Evolutionary conservation across 2,888 invertebrate species (phyloP), one percentile per base, ranked within the genome.

Genomic region (Malthinus flaveolus): DNA sequence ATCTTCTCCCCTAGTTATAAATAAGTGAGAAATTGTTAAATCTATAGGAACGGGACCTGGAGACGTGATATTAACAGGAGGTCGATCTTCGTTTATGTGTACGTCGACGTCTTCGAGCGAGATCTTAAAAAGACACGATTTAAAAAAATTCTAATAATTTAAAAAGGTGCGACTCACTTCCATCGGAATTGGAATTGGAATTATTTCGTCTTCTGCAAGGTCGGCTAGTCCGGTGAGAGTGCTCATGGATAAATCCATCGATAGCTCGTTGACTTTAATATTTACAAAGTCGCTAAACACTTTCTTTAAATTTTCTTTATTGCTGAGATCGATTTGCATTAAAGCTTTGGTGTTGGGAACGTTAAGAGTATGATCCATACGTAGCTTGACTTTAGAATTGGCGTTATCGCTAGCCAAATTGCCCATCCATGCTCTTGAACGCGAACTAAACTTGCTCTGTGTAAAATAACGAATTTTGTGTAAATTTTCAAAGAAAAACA

Each of bases 121-220:
- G 8, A 91, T 82, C 91, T 92, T 77, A 7, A 79, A 68, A 61
- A 56, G 15, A 51, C 33, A 46, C 45, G 56, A 50, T 46, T 44
- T 45, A 48, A 59, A 51, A 36, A 34, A 52, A 31, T n/a, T 49
- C 33, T 2, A 47, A 15, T 31, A 10, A 4, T 7, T 45, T 44
- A 23, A 32, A 48, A 52, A 15, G 72, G 75, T 23, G 37, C 47
- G 47, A 49, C 73, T 76, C 76, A 93, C 92, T 82, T 91, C 86
- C 71, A 94, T 81, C 3, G 95, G 94, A 78, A 95, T 85, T 0
- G 93, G 90, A 54, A 87, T 85, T 1, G 86, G 86, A 15, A 91
- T 83, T 34, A 92, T 84, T 80, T 96, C 95, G 77, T 96, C 95
- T 74, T 95, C 95, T 1, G 90, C 82, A 63, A 96, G 84, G 77